Conservation (phyloP, 2,113 vertebrate genomes). For the Machaerirhynchus nigripectus region DNA sequence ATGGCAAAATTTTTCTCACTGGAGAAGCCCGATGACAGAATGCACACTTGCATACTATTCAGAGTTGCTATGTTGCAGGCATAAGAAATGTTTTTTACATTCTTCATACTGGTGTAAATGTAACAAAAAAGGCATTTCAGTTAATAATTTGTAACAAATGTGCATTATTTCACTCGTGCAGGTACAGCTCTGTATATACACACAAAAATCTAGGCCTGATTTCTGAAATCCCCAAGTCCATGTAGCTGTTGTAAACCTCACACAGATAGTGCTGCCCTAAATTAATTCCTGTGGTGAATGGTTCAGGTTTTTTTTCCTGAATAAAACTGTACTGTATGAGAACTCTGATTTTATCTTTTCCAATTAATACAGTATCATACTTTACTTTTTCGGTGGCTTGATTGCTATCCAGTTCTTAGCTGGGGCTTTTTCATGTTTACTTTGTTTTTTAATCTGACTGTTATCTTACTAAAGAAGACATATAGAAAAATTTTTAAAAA, state of each 20-base stretch:
- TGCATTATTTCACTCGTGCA: neutral
- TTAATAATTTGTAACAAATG: neutral
- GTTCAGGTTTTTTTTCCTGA: neutral
- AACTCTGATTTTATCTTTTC: neutral
- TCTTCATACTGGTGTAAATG: slow-evolving; percentile 50
- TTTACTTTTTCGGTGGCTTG: neutral
- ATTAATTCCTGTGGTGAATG: neutral
- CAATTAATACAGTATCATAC: neutral
- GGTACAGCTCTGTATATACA: neutral
- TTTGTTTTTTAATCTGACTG: neutral
- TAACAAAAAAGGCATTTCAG: neutral
- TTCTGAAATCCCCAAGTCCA: neutral
- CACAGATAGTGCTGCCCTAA: neutral
- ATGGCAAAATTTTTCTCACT: neutral
- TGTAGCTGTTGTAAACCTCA: neutral
- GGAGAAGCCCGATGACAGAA: slow-evolving; percentile 42
- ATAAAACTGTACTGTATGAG: neutral
- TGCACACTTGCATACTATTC: slow-evolving; percentile 5
- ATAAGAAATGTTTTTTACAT: slow-evolving; percentile 54
- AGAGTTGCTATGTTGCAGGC: neutral
- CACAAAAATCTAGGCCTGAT: neutral
- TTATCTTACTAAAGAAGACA: neutral
- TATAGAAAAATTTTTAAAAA: neutral
- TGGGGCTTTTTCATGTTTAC: neutral
- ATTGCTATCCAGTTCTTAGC: neutral